phyloP scores from a whole-genome alignment of 2,888 invertebrate genomes.

The Sclerodermus sp. region DNA sequence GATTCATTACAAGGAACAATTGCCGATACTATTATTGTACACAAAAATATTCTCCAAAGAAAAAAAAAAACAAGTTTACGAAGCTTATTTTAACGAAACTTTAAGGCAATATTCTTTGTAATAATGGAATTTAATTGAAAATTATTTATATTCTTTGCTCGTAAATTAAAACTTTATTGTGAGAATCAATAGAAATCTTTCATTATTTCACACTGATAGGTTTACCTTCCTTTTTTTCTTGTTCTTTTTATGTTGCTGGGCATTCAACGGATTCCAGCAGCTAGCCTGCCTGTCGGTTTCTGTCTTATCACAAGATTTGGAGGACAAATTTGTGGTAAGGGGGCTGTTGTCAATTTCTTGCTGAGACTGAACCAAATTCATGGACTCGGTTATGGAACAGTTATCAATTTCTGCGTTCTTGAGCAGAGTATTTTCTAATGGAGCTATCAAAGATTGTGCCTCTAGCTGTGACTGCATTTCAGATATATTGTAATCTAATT shows the following conservation, averaged over 20 bases:
- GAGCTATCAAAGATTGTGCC: conserved; percentile 46
- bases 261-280: conserved; percentile 47
- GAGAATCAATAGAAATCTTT: conserved; percentile 4
- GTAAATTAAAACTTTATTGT: not conserved
- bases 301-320: conserved; percentile 47
- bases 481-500: conserved; percentile 31
- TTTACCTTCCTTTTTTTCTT: conserved; percentile 56
- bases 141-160: not conserved
- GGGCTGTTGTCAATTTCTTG: conserved; percentile 46
- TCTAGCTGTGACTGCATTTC: conserved; percentile 44
- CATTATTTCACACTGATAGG: conserved; percentile 22
- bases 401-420: conserved; percentile 46
- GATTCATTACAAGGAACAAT: no score
- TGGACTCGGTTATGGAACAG: conserved; percentile 42
- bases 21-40: no score
- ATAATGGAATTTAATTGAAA: conserved; percentile 7
- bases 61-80: no score
- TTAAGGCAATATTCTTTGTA: conserved; percentile 19
- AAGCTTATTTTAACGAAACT: no score
- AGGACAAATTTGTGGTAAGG: conserved; percentile 47
- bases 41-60: no score
- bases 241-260: conserved; percentile 52
- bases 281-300: conserved; percentile 46
- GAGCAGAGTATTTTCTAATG: conserved; percentile 47
- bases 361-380: conserved; percentile 42